Conservation (phyloP, 2,888 invertebrate genomes). For the Entomobrya proxima region DNA sequence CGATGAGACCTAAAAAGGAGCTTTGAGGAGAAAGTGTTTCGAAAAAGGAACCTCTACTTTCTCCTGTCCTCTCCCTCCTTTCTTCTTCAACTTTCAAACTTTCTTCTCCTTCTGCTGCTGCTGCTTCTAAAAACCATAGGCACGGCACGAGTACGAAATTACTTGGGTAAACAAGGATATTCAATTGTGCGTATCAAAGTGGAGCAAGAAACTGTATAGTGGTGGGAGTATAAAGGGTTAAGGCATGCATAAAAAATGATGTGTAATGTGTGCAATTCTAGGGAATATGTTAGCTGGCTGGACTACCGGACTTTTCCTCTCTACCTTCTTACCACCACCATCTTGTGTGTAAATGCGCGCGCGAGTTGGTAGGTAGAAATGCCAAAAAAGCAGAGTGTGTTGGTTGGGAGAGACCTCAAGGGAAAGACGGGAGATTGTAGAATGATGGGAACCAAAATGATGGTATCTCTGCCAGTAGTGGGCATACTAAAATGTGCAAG, state of each 20-base stretch:
- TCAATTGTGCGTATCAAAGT: slow-evolving; percentile 32
- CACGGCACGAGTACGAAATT: not conserved
- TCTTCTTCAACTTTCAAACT: not conserved
- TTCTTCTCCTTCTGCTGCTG: not conserved
- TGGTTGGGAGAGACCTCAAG: too few species aligned
- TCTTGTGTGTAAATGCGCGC: not conserved
- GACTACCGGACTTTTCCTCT: not conserved
- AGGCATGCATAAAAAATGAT: slow-evolving; percentile 1
- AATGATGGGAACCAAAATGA: too few species aligned
- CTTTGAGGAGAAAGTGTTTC: not conserved
- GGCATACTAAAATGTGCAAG: too few species aligned
- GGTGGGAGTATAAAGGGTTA: too few species aligned
- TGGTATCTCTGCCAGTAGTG: too few species aligned
- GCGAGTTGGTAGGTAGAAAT: not conserved
- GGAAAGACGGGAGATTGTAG: too few species aligned
- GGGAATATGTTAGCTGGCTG: not conserved
- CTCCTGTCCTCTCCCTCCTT: not conserved
- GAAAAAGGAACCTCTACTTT: not conserved
- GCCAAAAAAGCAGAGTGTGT: too few species aligned
- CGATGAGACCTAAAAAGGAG: not conserved
- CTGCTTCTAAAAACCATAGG: slow-evolving; percentile 6
- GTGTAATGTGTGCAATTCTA: too few species aligned
- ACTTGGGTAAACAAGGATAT: slow-evolving; percentile 33
- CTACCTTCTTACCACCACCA: not conserved
- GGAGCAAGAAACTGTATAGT: too few species aligned